Evolutionary conservation across 2,113 vertebrate genomes (phyloP).

Genomic region (Microcebus lehilahytsara): DNA sequence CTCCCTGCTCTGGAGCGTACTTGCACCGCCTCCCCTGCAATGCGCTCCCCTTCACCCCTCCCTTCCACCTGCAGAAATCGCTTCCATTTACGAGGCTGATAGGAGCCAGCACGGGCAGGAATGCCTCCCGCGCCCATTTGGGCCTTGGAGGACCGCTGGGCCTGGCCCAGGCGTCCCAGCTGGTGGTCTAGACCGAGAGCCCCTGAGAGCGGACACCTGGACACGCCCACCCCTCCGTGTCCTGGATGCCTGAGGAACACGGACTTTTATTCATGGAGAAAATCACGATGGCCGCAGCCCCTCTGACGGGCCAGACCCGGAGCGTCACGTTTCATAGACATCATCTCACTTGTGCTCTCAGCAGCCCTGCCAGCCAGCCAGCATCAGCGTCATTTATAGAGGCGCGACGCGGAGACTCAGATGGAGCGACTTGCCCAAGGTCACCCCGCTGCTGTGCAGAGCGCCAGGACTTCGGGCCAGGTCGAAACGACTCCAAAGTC

Average conservation of each 20-base stretch:
- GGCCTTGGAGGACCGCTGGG: not conserved
- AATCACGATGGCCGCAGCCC: not conserved
- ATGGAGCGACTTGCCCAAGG: conserved; percentile 49
- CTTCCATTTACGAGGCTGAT: accelerated
- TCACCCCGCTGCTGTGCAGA: not conserved
- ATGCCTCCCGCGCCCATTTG: not conserved
- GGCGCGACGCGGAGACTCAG: not conserved
- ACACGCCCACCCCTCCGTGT: accelerated
- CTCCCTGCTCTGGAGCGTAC: not conserved
- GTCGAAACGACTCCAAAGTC: not conserved
- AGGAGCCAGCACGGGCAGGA: accelerated
- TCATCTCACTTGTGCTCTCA: not conserved
- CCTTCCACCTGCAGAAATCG: not conserved
- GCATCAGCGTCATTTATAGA: not conserved
- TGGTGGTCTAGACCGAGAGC: not conserved
- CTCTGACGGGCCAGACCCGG: not conserved
- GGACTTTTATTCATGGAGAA: too few relatives aligned
- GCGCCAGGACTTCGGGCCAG: not conserved
- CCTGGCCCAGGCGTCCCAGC: not conserved
- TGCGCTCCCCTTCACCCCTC: accelerated
- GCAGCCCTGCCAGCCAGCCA: not conserved
- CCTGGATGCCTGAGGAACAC: not conserved
- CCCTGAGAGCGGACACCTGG: not conserved
- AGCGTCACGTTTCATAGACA: not conserved
- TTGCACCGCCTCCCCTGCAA: not conserved